These are phyloP conservation scores for Cataglyphis livida DNA, from an alignment of 2,888 invertebrate genomes.

Conservation along the genomic window DNA sequence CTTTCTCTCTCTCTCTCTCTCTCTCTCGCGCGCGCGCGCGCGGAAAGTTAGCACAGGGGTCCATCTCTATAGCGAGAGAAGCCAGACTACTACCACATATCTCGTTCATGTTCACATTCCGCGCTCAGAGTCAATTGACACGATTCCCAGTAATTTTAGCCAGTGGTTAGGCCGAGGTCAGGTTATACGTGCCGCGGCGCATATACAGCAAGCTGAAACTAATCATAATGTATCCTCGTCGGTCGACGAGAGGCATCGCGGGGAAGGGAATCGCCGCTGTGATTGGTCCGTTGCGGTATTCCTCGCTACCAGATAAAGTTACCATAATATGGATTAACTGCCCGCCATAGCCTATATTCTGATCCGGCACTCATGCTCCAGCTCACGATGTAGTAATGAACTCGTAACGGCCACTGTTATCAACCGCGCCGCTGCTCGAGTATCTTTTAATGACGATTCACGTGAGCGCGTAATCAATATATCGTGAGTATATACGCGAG, in stretches of 20 bases:
- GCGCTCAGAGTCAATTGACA: constrained; percentile 70
- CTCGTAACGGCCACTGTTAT: constrained; percentile 68
- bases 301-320: constrained; percentile 76
- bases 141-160: constrained; percentile 75
- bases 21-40: neutral
- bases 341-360: constrained; percentile 71
- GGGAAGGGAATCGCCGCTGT: constrained; percentile 56
- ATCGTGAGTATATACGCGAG: constrained; percentile 7
- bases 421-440: constrained; percentile 60
- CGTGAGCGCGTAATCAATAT: constrained; percentile 56
- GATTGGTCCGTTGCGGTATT: constrained; percentile 76
- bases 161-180: constrained; percentile 70
- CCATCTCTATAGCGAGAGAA: constrained; percentile 1
- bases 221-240: constrained; percentile 76
- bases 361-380: constrained; percentile 64
- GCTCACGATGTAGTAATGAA: constrained; percentile 69
- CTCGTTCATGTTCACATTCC: constrained; percentile 50
- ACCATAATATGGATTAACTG: constrained; percentile 77
- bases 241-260: constrained; percentile 55
- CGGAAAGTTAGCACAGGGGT: neutral
- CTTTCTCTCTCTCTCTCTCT: neutral
- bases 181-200: constrained; percentile 65
- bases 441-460: constrained; percentile 69
- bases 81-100: neutral
- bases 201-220: constrained; percentile 69